These are phyloP conservation scores for Hypselothyrea guttata DNA, from an alignment of 2,888 invertebrate species.

Conservation along the genomic window DNA sequence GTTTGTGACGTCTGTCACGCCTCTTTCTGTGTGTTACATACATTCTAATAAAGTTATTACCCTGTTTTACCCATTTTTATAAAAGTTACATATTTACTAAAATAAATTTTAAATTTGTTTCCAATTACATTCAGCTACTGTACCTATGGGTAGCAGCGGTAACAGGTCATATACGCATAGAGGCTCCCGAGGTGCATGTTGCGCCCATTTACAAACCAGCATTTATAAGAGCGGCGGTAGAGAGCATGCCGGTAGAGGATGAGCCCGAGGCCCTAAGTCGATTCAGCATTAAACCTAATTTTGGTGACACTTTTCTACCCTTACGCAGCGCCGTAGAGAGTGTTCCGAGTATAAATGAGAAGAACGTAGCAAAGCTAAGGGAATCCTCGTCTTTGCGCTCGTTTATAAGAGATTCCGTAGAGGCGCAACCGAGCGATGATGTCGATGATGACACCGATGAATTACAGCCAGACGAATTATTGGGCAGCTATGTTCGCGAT, in stretches of 20 bases:
- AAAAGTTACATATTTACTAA: too few species aligned
- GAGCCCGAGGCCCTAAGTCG: slow-evolving; percentile 48
- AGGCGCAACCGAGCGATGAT: slow-evolving; percentile 75
- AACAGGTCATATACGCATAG: slow-evolving; percentile 73
- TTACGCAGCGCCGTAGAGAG: slow-evolving; percentile 90
- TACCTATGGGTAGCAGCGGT: slow-evolving; percentile 38
- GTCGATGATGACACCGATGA: slow-evolving; percentile 51
- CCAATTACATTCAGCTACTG: slow-evolving; percentile 40
- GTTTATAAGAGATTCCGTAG: slow-evolving; percentile 81
- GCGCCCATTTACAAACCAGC: slow-evolving; percentile 61
- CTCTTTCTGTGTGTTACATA: too few species aligned
- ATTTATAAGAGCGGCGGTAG: slow-evolving; percentile 81
- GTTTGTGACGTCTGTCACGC: too few species aligned
- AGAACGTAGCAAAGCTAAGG: slow-evolving; percentile 45
- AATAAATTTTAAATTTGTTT: neutral
- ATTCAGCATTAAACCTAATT: slow-evolving; percentile 70
- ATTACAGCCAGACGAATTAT: neutral
- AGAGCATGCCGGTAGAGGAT: slow-evolving; percentile 76
- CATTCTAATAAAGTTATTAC: too few species aligned
- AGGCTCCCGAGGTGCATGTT: slow-evolving; percentile 69
- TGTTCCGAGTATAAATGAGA: slow-evolving; percentile 83
- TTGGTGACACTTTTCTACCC: slow-evolving; percentile 84
- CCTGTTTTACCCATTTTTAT: neutral
- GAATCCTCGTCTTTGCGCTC: slow-evolving; percentile 58
- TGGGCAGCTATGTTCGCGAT: slow-evolving; percentile 38